Evolutionary conservation across 2,113 vertebrate genomes (phyloP), one percentile per base, ranked within the genome.

Genomic region (Macquaria australasica): DNA sequence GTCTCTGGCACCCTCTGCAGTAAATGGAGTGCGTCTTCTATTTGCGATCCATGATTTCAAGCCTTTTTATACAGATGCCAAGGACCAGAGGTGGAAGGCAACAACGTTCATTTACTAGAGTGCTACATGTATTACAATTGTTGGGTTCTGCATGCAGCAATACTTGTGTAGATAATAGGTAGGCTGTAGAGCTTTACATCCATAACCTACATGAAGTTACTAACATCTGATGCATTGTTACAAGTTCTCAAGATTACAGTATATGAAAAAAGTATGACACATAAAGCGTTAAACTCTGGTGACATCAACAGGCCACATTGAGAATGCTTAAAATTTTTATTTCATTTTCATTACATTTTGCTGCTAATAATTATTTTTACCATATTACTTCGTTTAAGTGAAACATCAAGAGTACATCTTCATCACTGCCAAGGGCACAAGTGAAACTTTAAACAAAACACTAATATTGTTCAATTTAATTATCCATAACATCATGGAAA

Each of bases 1-100:
- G 39, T 56, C 85, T 83, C 41, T 80, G 80, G 85, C 85, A 50
- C 85, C 88, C 67, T 80, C 88, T 83, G 9, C 63, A 63, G 88
- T 48, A 48, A 55, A 73, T 59, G 25, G 16, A 11, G 10, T 28
- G 64, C 25, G 55, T 62, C 25, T 62, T 56, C 10, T 23, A 25
- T 70, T 62, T 73, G 56, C 20, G 31, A 16, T n/a, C 28, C 18
- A 70, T 11, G 2, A 4, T 1, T 25, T 58, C 8, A 58, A 21
- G 23, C 6, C 14, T 45, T 66, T 68, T 68, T 23, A n/a, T 15
- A 4, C 15, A 23, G 18, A 39, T 39, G 3, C 4, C 25, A 25
- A 55, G 34, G 21, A 7, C 37, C 21, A 66, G 10, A 55, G 5
- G 34, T 51, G 34, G 60, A 66, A 41, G 25, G n/a, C 37, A 63